A percentile compares a stretch with the other conserved stretches of the same genome.
Evolutionary conservation across 2,797 vertebrate species (phyloP).

Genomic region (Loris lydekkerianus): DNA sequence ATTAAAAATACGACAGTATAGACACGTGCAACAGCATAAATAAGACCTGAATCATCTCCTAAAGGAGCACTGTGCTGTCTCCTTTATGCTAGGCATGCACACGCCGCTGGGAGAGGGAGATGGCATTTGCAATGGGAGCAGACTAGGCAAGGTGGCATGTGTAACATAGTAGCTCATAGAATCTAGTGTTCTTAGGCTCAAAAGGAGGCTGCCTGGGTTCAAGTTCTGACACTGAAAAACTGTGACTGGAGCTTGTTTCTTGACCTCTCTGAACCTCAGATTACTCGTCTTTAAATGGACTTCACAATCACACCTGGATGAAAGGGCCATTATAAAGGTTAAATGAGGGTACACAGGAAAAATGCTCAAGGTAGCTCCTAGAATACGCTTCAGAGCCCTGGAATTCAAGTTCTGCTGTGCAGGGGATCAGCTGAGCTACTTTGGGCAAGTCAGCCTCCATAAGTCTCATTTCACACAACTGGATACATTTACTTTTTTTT

Average conservation of each 20-base stretch:
- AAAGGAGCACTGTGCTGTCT: not conserved
- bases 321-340: not conserved
- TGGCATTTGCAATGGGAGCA: not conserved
- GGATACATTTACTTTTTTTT: not conserved
- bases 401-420: not conserved
- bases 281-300: not conserved
- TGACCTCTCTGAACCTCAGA: not conserved
- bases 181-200: not conserved
- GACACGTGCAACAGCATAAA: not conserved
- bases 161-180: not conserved
- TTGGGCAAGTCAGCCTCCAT: not conserved
- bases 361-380: not conserved
- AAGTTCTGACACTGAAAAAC: not conserved
- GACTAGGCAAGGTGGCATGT: not conserved
- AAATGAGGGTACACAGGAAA: not conserved
- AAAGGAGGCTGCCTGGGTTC: not conserved
- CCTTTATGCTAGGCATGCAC: not conserved
- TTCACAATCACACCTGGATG: not conserved
- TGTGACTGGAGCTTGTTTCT: not conserved
- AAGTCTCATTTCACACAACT: not conserved
- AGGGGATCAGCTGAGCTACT: not conserved
- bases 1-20: not conserved
- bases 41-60: not conserved
- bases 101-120: not conserved
- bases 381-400: not conserved